Base-by-base conservation (phyloP, 2,888 invertebrate genomes). In the Axea sp. region DNA sequence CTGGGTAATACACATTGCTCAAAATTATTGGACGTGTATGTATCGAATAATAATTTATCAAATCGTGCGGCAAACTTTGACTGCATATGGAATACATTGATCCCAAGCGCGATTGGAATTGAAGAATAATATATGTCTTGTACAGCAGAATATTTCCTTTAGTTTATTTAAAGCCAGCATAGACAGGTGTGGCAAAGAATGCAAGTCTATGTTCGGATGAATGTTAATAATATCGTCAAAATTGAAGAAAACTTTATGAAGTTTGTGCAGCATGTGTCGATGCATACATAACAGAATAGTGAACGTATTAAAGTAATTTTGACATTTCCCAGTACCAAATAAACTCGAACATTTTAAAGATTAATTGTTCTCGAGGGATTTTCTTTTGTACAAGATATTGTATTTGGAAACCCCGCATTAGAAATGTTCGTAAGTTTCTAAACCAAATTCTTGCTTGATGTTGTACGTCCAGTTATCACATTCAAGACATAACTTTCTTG, bases 21-120 rank as follows among this genome's bases (percentile, higher is more conserved):
- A 67, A 30, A 39, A 67, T 67, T 67, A 67, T 67, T 67, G 49
- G 49, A 47, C 47, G 31, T 47, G 39, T 28, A 43, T 60, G 49
- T 47, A 60, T 68, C 59, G 59, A 68, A 60, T 60, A 53, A 68
- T 60, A 49, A 53, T 68, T 68, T 68, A 68, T 68, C 59, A 68
- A 45, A 68, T 60, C 17, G 43, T 37, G 59, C 43, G 59, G 45
- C 39, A 60, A 68, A 60, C 59, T 68, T 60, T 68, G 68, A 59
- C 53, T 53, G 51, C 68, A 45, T 60, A 33, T 51, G 53, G 45
- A 60, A 60, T 51, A 22, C 57, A 67, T 67, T 57, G 55, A 67
- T 67, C 41, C 26, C 24, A 17, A 39, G n/a, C 47, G 26, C 57
- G 45, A 19, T 8, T 33, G 57, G 33, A 67, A 57, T 49, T 39